Conservation (phyloP, 2,888 invertebrate genomes). For the Parnassius orleans region DNA sequence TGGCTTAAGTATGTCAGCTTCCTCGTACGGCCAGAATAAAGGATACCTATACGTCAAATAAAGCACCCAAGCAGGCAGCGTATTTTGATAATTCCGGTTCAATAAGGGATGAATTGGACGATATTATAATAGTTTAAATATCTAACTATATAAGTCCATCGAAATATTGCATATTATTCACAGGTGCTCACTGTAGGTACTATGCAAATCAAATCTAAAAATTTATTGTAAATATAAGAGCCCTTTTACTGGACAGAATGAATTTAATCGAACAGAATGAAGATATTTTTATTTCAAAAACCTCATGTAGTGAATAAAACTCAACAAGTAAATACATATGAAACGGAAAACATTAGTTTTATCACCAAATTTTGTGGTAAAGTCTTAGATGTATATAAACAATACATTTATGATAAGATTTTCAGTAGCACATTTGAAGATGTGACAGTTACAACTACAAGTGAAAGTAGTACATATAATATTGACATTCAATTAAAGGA, state of each 20-base stretch:
- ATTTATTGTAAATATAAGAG: too few relatives aligned
- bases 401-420: conserved; percentile 51
- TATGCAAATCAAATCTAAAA: too few relatives aligned
- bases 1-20: too few relatives aligned
- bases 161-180: too few relatives aligned
- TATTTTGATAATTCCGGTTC: too few relatives aligned
- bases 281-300: conserved; percentile 37
- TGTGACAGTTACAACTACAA: conserved; percentile 7
- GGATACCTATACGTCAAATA: too few relatives aligned
- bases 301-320: conserved; percentile 34
- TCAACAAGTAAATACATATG: conserved; percentile 32
- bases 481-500: conserved; percentile 31
- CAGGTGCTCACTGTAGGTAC: too few relatives aligned
- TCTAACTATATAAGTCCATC: neutral
- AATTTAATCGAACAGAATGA: conserved; percentile 60
- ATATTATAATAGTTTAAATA: too few relatives aligned
- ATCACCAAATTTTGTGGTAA: conserved; percentile 49
- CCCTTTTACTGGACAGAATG: too few relatives aligned
- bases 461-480: conserved; percentile 25
- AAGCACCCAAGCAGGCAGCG: too few relatives aligned
- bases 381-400: conserved; percentile 54
- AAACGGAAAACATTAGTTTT: conserved; percentile 35
- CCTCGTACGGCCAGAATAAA: too few relatives aligned
- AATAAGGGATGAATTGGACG: too few relatives aligned
- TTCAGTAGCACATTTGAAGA: conserved; percentile 14